Base-by-base conservation (phyloP, 2,113 vertebrate genomes). In the Charina bottae region DNA sequence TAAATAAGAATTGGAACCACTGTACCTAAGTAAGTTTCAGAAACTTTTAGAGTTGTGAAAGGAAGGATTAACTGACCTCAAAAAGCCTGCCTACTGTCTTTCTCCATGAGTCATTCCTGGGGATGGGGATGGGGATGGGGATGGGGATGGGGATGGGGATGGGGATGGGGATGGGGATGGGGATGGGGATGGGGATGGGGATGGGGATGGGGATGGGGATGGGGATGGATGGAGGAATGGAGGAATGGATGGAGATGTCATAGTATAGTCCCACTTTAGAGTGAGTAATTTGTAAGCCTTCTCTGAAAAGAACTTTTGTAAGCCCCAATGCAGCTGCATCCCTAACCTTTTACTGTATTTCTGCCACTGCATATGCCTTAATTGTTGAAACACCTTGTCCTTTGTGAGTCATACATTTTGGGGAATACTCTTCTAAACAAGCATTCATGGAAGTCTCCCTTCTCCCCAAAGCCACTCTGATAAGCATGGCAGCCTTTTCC, bases 401-500 rank as follows among this genome's bases (percentile, higher is more conserved):
- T 86, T 85, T 42, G n/a, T 60, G 15, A 23, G 26, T 53, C 56
- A 53, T 21, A n/a, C 4, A 87, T 13, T 55, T 56, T 88, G 92
- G 87, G 94, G 89, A 46, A 86, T 93, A 78, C 11, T 89, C 83
- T 13, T 54, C 0, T 0, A 0, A 72, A 1, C 85, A 64, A 33
- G 11, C 10, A 93, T 94, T 91, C 91, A 86, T 55, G 28, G 2
- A 58, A 68, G 42, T n/a, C 24, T 19, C 24, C 37, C 1, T 85
- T 92, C 21, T 55, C 87, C 24, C 59, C 33, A 87, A 90, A 84
- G 9, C 46, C 83, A 62, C 53, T 84, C 85, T 89, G 85, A 60
- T 88, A 93, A 95, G 93, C 89, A 54, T 85, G 83, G 64, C 1
- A 83, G 17, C 33, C 87, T 88, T 92, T 60, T 62, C 90, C 59